phyloP scores from a whole-genome alignment of 2,113 vertebrate genomes.

The Cebus imitator region DNA sequence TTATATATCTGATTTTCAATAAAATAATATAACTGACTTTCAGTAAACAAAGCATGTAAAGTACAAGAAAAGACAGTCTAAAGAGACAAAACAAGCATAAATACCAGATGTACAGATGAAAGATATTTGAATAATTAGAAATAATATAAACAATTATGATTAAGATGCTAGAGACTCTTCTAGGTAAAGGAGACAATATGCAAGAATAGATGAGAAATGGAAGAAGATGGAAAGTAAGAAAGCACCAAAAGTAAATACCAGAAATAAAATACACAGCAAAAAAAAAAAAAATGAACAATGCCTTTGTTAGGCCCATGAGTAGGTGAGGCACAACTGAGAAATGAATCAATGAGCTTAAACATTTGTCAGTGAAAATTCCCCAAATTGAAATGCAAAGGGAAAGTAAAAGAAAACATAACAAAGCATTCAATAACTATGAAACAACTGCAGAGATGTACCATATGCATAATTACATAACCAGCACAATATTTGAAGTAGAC shows the following conservation, averaged over 20 bases:
- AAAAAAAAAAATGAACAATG: not conserved
- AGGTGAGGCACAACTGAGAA: not conserved
- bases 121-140: not conserved
- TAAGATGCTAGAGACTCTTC: not conserved
- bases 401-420: not conserved
- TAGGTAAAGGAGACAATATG: not conserved
- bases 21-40: not conserved
- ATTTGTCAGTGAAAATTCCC: not conserved
- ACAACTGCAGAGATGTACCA: not conserved
- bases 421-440: not conserved
- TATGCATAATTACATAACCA: not conserved
- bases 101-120: not conserved
- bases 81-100: not conserved
- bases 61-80: not conserved
- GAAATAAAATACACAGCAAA: not conserved
- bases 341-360: not conserved
- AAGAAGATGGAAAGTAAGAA: not conserved
- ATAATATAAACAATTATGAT: not conserved
- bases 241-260: not conserved
- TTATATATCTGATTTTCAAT: not conserved
- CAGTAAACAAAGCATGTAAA: not conserved
- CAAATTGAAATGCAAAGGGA: not conserved
- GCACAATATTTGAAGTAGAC: not conserved
- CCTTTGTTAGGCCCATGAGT: not conserved
- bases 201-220: not conserved